These are phyloP conservation scores for Pentamera pediparva DNA, from an alignment of 53 echinoderm and acorn worm genomes.

Conservation along the genomic window DNA sequence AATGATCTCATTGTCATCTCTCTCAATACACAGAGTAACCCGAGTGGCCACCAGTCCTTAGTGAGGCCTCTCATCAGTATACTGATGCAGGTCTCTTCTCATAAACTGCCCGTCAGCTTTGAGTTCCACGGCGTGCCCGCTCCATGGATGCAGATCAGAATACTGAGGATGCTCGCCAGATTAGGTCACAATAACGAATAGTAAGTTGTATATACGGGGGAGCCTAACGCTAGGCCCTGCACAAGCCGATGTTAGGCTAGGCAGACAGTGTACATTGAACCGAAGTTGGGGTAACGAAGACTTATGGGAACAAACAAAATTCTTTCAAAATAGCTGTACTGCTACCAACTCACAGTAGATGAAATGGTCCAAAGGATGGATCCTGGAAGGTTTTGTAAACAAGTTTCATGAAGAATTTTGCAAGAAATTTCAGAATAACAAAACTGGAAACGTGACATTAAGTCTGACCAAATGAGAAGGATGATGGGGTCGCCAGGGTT, in stretches of 20 bases:
- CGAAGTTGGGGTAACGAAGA: neutral
- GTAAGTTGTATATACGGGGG: conserved; percentile 58
- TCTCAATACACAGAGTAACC: conserved; percentile 45
- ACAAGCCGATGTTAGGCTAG: neutral
- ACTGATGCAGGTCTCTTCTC: conserved; percentile 63
- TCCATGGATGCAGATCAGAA: conserved; percentile 87
- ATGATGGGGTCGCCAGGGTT: too few species aligned
- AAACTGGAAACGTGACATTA: too few species aligned
- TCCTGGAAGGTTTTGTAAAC: too few species aligned
- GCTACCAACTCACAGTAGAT: too few species aligned
- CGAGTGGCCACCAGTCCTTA: conserved; percentile 57
- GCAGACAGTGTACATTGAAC: neutral
- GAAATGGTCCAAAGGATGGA: too few species aligned
- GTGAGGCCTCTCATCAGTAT: conserved; percentile 80
- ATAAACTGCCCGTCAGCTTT: conserved; percentile 67
- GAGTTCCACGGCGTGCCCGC: conserved; percentile 82
- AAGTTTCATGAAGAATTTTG: too few species aligned
- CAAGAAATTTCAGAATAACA: too few species aligned
- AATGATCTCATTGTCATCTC: neutral
- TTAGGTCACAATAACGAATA: conserved; percentile 65
- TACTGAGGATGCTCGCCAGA: conserved; percentile 75
- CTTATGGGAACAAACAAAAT: neutral
- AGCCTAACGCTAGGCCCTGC: too few species aligned
- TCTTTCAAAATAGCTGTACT: too few species aligned
- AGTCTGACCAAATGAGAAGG: too few species aligned